These are phyloP conservation scores for Sarcophaga subvicina DNA, from an alignment of 2,888 invertebrate genomes.

Conservation along the genomic window DNA sequence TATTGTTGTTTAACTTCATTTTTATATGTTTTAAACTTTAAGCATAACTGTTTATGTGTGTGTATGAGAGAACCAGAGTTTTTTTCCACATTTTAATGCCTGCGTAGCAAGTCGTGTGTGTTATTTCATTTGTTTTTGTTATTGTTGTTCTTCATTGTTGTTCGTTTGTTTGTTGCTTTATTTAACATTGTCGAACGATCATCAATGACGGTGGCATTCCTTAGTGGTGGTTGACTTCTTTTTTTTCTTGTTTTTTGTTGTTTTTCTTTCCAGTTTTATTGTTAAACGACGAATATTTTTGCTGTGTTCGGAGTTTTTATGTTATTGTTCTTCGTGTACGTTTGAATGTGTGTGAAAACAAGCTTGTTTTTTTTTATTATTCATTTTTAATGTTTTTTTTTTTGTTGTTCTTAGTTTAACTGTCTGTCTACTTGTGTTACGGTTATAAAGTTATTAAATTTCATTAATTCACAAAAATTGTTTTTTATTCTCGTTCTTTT, in stretches of 20 bases:
- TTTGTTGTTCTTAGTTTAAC: slow-evolving; percentile 37
- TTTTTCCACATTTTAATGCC: neutral
- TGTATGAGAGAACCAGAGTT: neutral
- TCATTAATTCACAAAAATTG: slow-evolving; percentile 54
- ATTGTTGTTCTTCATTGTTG: slow-evolving; percentile 18
- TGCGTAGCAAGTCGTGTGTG: slow-evolving; percentile 23
- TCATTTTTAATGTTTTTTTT: slow-evolving; percentile 15
- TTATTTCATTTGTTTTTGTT: slow-evolving; percentile 6
- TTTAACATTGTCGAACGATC: slow-evolving; percentile 63
- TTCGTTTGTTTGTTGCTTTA: slow-evolving; percentile 35
- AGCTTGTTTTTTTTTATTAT: slow-evolving; percentile 31
- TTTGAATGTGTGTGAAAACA: slow-evolving; percentile 21
- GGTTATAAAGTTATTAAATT: slow-evolving; percentile 63
- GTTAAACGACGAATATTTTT: slow-evolving; percentile 22
- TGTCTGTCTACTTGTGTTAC: slow-evolving; percentile 58
- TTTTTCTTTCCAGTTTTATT: slow-evolving; percentile 18
- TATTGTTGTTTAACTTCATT: slow-evolving; percentile 42
- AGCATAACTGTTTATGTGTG: neutral
- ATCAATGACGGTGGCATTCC: slow-evolving; percentile 77
- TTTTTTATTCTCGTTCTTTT: slow-evolving; percentile 24
- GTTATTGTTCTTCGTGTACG: slow-evolving; percentile 8
- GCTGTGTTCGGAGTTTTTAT: slow-evolving; percentile 43
- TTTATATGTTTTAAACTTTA: slow-evolving; percentile 31
- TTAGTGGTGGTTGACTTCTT: slow-evolving; percentile 79
- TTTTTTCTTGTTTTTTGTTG: slow-evolving; percentile 61